phyloP scores from a whole-genome alignment of 2,113 vertebrate genomes.

The Natator depressus region DNA sequence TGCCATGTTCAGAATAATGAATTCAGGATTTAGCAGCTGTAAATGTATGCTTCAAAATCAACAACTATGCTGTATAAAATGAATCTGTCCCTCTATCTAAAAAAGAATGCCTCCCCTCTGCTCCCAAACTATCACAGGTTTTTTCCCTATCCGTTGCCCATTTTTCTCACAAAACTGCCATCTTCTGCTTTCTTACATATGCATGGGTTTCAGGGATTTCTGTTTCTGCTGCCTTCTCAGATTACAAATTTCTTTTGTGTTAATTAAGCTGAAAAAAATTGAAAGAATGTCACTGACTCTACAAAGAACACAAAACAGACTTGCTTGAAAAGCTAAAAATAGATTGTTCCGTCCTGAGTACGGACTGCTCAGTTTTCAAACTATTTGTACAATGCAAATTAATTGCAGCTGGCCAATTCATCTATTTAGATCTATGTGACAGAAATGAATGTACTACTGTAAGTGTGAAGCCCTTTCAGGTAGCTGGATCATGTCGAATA shows the following conservation, averaged over 20 bases:
- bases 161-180: constrained; percentile 42
- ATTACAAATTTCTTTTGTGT: constrained; percentile 78
- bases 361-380: constrained; percentile 72
- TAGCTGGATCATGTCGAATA: background rate
- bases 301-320: constrained; percentile 79
- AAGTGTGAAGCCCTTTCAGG: constrained; percentile 18
- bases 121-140: background rate
- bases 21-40: background rate
- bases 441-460: constrained; percentile 40
- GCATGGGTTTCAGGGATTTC: constrained; percentile 60
- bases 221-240: constrained; percentile 75
- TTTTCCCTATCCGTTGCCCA: background rate
- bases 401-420: constrained; percentile 72
- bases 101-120: constrained; percentile 11
- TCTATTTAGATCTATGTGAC: constrained; percentile 65
- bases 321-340: constrained; percentile 76
- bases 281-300: constrained; percentile 81
- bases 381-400: constrained; percentile 64
- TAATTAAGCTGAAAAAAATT: constrained; percentile 78
- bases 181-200: constrained; percentile 64
- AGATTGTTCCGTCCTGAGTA: constrained; percentile 74
- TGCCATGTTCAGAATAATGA: background rate
- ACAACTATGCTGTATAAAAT: background rate
- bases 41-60: background rate
- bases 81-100: background rate